phyloP scores from a whole-genome alignment of 1,140 invertebrate species.

The Ladona fulva region DNA sequence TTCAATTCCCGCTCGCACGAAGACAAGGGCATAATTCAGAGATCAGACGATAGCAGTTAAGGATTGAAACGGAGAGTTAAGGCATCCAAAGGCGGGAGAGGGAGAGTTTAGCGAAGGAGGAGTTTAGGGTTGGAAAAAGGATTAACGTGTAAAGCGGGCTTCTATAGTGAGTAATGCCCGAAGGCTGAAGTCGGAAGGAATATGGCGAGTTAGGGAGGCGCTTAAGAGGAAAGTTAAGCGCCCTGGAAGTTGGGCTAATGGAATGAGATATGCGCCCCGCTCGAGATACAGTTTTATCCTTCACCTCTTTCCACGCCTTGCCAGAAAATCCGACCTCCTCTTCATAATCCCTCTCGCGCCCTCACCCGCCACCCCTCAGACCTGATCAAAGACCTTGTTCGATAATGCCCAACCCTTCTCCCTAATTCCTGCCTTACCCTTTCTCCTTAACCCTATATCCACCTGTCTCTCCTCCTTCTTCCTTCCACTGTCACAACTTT shows the following conservation, averaged over 20 bases:
- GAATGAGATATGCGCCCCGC: neutral
- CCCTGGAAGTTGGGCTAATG: neutral
- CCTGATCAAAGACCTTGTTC: neutral
- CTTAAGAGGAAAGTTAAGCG: conserved; percentile 2
- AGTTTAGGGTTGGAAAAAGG: neutral
- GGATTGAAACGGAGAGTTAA: neutral
- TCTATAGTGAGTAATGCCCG: neutral
- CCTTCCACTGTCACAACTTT: neutral
- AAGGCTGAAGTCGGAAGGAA: neutral
- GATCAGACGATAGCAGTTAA: neutral
- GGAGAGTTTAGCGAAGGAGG: neutral
- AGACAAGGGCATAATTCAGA: neutral
- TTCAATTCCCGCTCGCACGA: no score
- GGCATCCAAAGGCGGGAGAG: neutral
- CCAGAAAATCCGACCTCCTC: neutral
- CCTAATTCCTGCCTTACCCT: neutral
- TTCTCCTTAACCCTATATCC: no score
- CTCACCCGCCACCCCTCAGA: neutral
- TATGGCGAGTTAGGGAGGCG: neutral
- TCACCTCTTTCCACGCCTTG: neutral
- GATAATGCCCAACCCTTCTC: neutral
- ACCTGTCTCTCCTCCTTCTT: neutral
- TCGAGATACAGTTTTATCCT: neutral
- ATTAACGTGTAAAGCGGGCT: neutral
- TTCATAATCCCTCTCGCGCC: neutral